Evolutionary conservation across 2,797 vertebrate species (phyloP).

Genomic region (Rhabdomys pumilio): DNA sequence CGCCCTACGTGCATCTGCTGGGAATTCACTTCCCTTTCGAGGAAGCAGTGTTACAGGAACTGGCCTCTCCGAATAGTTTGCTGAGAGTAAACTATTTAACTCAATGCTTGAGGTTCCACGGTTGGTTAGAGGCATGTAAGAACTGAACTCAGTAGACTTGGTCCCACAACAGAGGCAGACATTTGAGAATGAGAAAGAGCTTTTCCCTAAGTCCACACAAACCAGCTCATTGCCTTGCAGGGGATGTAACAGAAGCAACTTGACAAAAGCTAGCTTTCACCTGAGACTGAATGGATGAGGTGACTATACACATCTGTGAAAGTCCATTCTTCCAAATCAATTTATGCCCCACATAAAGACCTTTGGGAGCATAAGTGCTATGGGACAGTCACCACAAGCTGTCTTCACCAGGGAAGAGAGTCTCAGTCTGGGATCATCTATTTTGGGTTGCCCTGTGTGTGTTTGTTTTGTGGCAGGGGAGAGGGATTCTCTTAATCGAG

Average conservation of each 20-base stretch:
- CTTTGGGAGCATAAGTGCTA: background rate
- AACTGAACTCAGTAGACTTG: background rate
- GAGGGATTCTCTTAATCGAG: background rate
- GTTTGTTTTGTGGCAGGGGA: no score
- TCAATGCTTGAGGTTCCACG: background rate
- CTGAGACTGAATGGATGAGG: background rate
- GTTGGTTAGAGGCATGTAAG: background rate
- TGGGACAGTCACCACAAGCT: background rate
- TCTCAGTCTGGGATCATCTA: no score
- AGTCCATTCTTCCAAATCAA: background rate
- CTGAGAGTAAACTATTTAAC: background rate
- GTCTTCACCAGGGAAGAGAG: background rate
- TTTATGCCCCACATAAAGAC: background rate
- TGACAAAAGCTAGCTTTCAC: background rate
- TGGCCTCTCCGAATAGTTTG: no score
- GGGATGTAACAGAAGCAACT: background rate
- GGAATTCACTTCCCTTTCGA: background rate
- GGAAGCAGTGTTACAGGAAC: background rate
- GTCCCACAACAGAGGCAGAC: background rate
- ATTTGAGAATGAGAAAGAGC: background rate
- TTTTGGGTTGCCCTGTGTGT: no score
- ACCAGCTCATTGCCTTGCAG: background rate
- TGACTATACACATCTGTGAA: background rate
- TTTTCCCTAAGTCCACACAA: background rate
- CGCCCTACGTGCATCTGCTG: background rate